Evolutionary conservation across 2,797 vertebrate species (phyloP).

Genomic region (Pristis pectinata): DNA sequence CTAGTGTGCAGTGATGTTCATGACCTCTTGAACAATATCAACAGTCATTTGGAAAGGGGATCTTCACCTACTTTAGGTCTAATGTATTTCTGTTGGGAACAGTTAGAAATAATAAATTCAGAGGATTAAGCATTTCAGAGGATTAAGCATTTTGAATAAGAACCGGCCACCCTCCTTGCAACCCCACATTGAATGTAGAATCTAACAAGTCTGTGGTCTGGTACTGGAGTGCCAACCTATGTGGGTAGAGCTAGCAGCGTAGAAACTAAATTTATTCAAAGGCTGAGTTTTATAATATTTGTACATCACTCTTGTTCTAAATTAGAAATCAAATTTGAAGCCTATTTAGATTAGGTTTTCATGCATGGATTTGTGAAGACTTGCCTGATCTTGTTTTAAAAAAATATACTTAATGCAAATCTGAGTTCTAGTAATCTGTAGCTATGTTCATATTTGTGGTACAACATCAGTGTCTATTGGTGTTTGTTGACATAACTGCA

Average conservation of each 20-base stretch:
- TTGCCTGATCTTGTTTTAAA: neutral
- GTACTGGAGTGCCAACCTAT: neutral
- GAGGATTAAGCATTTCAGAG: neutral
- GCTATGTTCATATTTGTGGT: too few relatives aligned
- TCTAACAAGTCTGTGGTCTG: neutral
- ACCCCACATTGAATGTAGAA: neutral
- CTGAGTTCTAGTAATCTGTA: neutral
- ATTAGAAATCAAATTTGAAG: neutral
- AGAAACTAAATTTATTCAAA: neutral
- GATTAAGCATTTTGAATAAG: neutral
- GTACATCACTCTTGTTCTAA: neutral
- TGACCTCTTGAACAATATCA: neutral
- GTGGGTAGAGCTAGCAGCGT: neutral
- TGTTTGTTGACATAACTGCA: neutral
- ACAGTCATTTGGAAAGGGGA: neutral
- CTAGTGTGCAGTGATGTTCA: too few relatives aligned
- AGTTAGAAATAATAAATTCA: neutral
- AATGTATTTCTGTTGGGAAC: neutral
- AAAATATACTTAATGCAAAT: neutral
- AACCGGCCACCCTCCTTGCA: neutral
- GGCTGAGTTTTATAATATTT: neutral
- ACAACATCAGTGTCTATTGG: neutral
- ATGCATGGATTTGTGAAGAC: neutral
- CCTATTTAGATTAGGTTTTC: neutral
- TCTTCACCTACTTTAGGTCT: neutral